Conservation (phyloP, 2,797 vertebrate species). For the Centropyge bicolor region DNA sequence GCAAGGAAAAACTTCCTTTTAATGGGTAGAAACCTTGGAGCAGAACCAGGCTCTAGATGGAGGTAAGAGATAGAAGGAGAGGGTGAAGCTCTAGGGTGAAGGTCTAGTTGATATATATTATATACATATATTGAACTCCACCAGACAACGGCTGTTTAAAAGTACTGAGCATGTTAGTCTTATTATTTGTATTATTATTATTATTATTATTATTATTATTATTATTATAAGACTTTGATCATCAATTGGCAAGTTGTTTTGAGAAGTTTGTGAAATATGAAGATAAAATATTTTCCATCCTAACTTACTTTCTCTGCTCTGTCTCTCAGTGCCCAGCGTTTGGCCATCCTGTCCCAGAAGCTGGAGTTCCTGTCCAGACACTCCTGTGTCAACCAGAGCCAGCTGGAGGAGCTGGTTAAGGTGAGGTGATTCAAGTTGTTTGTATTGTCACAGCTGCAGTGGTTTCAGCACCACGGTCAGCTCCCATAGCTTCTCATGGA, state of each 20-base stretch:
- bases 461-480: constrained; percentile 82
- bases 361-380: constrained; percentile 92
- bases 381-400: constrained; percentile 92
- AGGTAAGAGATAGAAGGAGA: too few relatives aligned
- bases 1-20: too few relatives aligned
- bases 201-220: too few relatives aligned
- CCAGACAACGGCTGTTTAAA: too few relatives aligned
- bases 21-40: too few relatives aligned
- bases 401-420: constrained; percentile 96
- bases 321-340: constrained; percentile 85
- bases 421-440: constrained; percentile 74
- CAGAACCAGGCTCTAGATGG: too few relatives aligned
- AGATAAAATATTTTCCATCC: neutral
- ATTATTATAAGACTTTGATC: too few relatives aligned
- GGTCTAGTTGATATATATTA: too few relatives aligned
- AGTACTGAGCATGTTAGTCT: too few relatives aligned
- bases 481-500: constrained; percentile 24
- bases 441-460: neutral
- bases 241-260: neutral
- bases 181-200: too few relatives aligned
- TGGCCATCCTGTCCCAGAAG: constrained; percentile 94
- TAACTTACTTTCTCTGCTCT: neutral
- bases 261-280: neutral
- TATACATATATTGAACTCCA: too few relatives aligned
- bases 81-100: too few relatives aligned